Base-by-base conservation (phyloP, 2,113 vertebrate species). In the Semnopithecus entellus region DNA sequence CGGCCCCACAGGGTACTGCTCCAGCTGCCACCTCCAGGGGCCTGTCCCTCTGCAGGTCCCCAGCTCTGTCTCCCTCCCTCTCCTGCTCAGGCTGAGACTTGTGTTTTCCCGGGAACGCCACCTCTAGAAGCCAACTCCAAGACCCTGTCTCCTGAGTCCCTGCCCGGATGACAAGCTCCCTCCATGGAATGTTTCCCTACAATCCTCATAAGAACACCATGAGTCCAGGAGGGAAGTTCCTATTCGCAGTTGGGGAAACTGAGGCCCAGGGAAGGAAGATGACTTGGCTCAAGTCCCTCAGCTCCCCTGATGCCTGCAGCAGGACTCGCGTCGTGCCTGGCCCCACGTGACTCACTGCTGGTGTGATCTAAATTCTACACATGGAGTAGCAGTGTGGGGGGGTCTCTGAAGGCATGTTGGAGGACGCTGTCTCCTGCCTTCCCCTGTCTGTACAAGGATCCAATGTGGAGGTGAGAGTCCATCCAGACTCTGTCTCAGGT, bases 171-270 rank as follows among this genome's bases (percentile, higher is more conserved):
- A 59, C n/a, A 22, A 27, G 64, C 43, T 38, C 66, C 79, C 61
- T 13, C 45, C 52, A 2, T 0, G 8, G 0, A 8, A 25, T 4
- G 6, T 64, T 45, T 73, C 11, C 3, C 23, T 8, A 32, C 3
- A 0, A 8, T 25, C 18, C 64, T 87, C 45, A 23, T 5, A 27
- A 66, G 27, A 38, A 79, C 50, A 61, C 64, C 0, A 0, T 6
- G 38, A 59, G 78, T 89, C 78, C 43, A n/a, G 68, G n/a, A 82
- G n/a, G 90, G 1, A 23, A 76, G 73, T 18, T 9, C 10, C 12
- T 6, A 11, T 45, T 18, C 35, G 30, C 32, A 13, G 40, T 32
- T 23, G 43, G 66, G 84, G 86, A 59, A 40, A 20, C 45, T 9
- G 96, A 93, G 73, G 55, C 45, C 48, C 10, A 7, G 35, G 55